Evolutionary conservation across 2,113 vertebrate genomes (phyloP).

Genomic region (Aplodontia rufa): DNA sequence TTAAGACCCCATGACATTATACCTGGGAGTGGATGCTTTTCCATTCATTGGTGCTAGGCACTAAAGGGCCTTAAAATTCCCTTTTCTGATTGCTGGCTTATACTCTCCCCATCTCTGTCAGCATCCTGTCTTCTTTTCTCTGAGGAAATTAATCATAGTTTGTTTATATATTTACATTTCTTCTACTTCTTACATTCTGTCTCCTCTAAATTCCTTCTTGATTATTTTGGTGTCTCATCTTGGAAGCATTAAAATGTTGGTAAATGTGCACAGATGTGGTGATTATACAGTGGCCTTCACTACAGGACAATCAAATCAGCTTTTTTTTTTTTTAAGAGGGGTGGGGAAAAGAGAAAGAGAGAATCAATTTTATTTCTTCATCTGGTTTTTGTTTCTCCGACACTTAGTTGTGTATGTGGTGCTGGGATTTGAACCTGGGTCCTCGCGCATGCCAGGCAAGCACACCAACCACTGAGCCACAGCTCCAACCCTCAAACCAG

Average conservation of each 20-base stretch:
- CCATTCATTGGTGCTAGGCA: neutral
- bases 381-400: too few relatives aligned
- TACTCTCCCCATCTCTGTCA: neutral
- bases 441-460: too few relatives aligned
- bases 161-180: neutral
- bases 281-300: neutral
- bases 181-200: neutral
- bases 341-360: too few relatives aligned
- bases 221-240: neutral
- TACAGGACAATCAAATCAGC: neutral
- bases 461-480: too few relatives aligned
- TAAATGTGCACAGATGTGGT: neutral
- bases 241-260: neutral
- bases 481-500: too few relatives aligned
- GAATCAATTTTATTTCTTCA: too few relatives aligned
- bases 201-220: neutral
- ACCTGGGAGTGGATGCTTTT: neutral
- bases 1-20: neutral
- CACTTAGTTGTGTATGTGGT: too few relatives aligned
- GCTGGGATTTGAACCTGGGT: too few relatives aligned
- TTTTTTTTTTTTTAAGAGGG: too few relatives aligned
- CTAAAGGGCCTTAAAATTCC: neutral
- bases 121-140: neutral
- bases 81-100: neutral
- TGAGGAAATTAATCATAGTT: neutral